Percentiles rank a stretch among this genome's conserved stretches.
These are phyloP conservation scores for Bos javanicus DNA, from an alignment of 2,113 vertebrate genomes.

Conservation along the genomic window DNA sequence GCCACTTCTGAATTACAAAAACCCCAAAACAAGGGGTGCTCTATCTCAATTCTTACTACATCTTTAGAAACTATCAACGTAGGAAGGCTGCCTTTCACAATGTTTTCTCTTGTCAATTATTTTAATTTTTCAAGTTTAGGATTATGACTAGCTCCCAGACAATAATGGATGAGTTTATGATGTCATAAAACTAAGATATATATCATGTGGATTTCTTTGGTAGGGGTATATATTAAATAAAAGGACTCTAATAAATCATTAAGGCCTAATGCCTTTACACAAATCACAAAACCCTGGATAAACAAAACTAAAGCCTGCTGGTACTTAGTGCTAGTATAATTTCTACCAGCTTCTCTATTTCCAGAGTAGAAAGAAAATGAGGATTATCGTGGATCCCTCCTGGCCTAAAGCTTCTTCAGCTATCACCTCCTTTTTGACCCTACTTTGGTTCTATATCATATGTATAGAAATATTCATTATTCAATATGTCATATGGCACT, in stretches of 20 bases:
- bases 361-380: not conserved
- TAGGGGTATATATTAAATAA: not conserved
- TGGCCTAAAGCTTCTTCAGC: not conserved
- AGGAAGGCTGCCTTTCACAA: constrained; percentile 56
- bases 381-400: not conserved
- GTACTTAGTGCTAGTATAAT: not conserved
- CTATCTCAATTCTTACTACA: constrained; percentile 42
- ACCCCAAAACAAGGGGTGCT: constrained; percentile 34
- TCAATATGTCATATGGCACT: not conserved
- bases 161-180: not conserved
- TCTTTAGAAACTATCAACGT: constrained; percentile 1
- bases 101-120: constrained; percentile 52
- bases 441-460: not conserved
- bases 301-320: not conserved
- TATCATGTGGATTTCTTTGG: constrained; percentile 17
- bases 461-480: not conserved
- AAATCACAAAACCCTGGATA: not conserved
- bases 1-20: constrained; percentile 69
- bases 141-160: constrained; percentile 17
- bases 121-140: constrained; percentile 62
- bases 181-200: not conserved
- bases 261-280: not conserved
- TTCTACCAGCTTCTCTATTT: not conserved
- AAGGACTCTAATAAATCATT: not conserved
- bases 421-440: not conserved